phyloP scores from a whole-genome alignment of 2,888 invertebrate genomes.

The Andrena praecox region DNA sequence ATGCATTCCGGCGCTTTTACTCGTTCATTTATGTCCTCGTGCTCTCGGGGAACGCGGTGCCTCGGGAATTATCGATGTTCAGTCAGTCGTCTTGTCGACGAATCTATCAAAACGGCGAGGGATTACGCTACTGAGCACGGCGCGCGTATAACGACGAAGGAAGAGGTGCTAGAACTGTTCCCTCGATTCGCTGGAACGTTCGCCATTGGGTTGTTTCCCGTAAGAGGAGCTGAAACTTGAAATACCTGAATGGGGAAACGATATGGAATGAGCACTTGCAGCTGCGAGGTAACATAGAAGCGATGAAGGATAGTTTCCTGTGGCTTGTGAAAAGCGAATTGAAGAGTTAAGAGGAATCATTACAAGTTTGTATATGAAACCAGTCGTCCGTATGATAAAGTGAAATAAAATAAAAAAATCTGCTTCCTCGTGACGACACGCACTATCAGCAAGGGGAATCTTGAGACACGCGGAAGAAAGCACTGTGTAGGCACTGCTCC shows the following conservation, averaged over 20 bases:
- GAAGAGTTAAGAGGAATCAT: constrained; percentile 19
- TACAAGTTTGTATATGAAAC: not conserved
- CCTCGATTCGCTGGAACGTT: no score
- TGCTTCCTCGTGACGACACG: not conserved
- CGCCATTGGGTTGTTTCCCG: not conserved
- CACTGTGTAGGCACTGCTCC: no score
- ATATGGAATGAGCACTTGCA: not conserved
- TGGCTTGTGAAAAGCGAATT: not conserved
- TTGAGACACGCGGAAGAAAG: not conserved
- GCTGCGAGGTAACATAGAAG: not conserved
- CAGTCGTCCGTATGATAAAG: no score
- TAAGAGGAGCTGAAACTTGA: not conserved
- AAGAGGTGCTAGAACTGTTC: not conserved
- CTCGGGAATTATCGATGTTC: constrained; percentile 19
- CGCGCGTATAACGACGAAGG: not conserved
- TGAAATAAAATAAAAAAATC: no score
- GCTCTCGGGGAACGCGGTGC: constrained; percentile 38
- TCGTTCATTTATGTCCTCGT: constrained; percentile 25
- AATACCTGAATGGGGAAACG: constrained; percentile 3
- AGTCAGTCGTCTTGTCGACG: constrained; percentile 1
- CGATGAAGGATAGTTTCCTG: constrained; percentile 5
- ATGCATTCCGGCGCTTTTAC: not conserved
- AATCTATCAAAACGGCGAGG: not conserved
- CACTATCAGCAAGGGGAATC: not conserved
- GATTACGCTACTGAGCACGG: not conserved